phyloP scores from a whole-genome alignment of 2,797 vertebrate genomes.

The Centroberyx gerrardi region DNA sequence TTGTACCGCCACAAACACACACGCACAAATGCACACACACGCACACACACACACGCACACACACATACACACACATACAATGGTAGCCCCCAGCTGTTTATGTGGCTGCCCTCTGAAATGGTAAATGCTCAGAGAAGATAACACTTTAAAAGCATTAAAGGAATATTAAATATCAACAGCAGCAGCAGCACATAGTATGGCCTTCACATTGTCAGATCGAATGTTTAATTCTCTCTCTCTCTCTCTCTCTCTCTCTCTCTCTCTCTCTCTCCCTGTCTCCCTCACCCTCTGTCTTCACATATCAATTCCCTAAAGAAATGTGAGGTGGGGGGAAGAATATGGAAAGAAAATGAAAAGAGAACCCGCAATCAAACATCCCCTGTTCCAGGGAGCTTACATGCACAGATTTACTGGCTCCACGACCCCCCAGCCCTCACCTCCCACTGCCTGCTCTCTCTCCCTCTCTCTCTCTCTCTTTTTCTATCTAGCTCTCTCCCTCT shows the following conservation, averaged over 20 bases:
- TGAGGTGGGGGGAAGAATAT: conserved; percentile 12
- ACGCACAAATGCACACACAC: no score
- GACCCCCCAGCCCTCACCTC: conserved; percentile 30
- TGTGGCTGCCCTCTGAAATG: conserved; percentile 53
- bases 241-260: conserved; percentile 20
- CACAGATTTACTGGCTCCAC: conserved; percentile 70
- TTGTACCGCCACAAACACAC: not conserved
- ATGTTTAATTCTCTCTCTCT: conserved; percentile 45
- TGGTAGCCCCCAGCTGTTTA: conserved; percentile 35
- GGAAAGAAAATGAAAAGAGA: conserved; percentile 49
- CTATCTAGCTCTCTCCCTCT: conserved; percentile 56
- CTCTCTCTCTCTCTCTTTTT: conserved; percentile 59
- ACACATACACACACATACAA: not conserved
- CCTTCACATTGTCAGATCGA: conserved; percentile 51
- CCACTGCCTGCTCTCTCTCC: conserved; percentile 53
- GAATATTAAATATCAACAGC: conserved; percentile 54
- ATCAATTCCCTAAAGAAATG: conserved; percentile 45
- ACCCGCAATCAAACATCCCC: conserved; percentile 55
- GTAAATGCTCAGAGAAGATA: conserved; percentile 41
- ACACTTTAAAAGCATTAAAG: conserved; percentile 66
- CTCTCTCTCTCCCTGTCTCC: not conserved
- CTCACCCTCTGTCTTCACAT: conserved; percentile 38
- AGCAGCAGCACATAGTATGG: not conserved
- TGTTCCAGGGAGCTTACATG: conserved; percentile 58
- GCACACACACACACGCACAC: conserved; percentile 7